Conservation (phyloP, 2,888 invertebrate genomes). For the Lypha dubia region DNA sequence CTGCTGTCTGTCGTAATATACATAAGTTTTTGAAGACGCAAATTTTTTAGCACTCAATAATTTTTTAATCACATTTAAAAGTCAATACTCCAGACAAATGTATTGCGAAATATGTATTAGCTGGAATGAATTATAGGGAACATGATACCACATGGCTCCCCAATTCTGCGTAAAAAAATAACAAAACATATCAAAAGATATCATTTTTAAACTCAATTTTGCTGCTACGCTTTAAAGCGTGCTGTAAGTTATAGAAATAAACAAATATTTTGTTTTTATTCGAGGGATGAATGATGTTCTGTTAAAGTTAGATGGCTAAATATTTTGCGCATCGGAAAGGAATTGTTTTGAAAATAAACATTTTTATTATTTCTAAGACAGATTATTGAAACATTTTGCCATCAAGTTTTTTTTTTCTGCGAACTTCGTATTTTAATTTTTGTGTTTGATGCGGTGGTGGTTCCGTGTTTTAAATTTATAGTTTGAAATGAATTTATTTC, state of each 20-base stretch:
- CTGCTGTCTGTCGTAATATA: not conserved
- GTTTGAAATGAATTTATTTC: too few species aligned
- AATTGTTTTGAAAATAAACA: not conserved
- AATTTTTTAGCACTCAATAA: not conserved
- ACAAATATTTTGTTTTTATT: constrained; percentile 13
- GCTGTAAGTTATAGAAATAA: constrained; percentile 19
- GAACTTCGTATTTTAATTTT: too few species aligned
- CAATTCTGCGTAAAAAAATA: constrained; percentile 31
- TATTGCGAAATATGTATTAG: not conserved
- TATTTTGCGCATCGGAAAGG: not conserved
- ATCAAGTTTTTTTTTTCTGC: too few species aligned
- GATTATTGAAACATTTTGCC: not conserved
- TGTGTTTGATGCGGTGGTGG: too few species aligned
- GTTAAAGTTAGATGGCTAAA: not conserved
- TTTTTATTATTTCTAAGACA: not conserved
- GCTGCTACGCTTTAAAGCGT: constrained; percentile 12
- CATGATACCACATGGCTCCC: constrained; percentile 6
- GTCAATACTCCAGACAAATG: not conserved
- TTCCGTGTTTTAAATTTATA: too few species aligned
- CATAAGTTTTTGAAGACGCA: not conserved
- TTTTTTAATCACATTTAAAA: not conserved
- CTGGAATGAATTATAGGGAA: not conserved
- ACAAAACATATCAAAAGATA: constrained; percentile 26
- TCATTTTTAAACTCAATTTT: not conserved
- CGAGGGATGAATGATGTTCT: not conserved